phyloP scores from a whole-genome alignment of 2,888 invertebrate genomes.

The Nemapogon koenigi region DNA sequence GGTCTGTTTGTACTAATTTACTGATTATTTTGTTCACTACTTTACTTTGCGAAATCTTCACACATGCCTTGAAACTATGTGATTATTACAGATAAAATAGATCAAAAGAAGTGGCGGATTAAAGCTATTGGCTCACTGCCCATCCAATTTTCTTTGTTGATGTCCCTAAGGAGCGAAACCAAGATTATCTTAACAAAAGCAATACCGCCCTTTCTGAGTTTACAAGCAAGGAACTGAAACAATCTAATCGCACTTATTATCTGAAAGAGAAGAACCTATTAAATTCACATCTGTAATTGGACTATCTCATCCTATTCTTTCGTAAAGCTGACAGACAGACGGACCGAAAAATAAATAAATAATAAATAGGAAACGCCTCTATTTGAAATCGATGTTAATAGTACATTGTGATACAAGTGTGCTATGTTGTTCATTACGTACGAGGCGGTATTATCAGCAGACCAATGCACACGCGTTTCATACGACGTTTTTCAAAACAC shows the following conservation, averaged over 20 bases:
- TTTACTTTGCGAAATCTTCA: no score
- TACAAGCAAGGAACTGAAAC: slow-evolving; percentile 33
- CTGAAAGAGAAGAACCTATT: slow-evolving; percentile 13
- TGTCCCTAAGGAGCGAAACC: slow-evolving; percentile 46
- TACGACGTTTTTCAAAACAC: no score
- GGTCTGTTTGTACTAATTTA: no score
- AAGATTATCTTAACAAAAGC: slow-evolving; percentile 62
- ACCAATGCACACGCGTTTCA: no score
- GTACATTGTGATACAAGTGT: no score
- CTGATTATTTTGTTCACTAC: no score
- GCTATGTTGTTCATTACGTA: no score
- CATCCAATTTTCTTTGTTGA: slow-evolving; percentile 65
- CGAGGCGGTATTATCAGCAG: no score
- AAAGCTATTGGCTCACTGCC: slow-evolving; percentile 61
- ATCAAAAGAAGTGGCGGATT: slow-evolving; percentile 56
- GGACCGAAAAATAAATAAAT: no score
- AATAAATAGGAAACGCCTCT: no score
- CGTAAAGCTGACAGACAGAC: no score
- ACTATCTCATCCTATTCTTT: neutral
- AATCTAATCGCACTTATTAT: slow-evolving; percentile 35
- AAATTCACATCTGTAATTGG: neutral
- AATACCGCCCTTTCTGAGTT: slow-evolving; percentile 33
- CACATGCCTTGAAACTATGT: slow-evolving; percentile 30
- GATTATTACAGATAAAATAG: slow-evolving; percentile 54
- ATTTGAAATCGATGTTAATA: no score